A percentile compares a stretch with the other conserved stretches of the same genome.
Conservation (phyloP, 1,140 invertebrate genomes). For the Aphis gossypii region DNA sequence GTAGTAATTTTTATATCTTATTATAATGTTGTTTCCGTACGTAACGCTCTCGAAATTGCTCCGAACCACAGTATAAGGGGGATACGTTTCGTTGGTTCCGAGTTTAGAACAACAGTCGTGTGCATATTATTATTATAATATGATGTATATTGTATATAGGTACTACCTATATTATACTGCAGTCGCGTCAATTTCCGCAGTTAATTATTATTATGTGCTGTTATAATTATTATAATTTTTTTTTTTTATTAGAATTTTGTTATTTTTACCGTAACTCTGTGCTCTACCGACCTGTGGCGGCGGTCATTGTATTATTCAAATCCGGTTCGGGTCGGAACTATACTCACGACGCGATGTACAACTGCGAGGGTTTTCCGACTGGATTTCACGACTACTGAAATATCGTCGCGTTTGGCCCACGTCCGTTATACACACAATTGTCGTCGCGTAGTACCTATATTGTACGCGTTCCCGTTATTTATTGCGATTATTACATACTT, state of each 20-base stretch:
- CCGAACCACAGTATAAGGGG: not conserved
- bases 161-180: not conserved
- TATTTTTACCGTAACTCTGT: conserved; percentile 19
- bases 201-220: conserved; percentile 19
- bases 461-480: conserved; percentile 37
- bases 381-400: conserved; percentile 44
- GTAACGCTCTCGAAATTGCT: not conserved
- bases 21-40: not conserved
- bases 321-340: not conserved
- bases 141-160: not conserved
- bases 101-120: not conserved
- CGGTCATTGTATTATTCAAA: conserved; percentile 32
- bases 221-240: not conserved
- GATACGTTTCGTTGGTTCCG: conserved; percentile 18
- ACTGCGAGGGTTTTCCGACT: not conserved
- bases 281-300: conserved; percentile 21
- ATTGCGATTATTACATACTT: conserved; percentile 35
- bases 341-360: not conserved
- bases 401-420: conserved; percentile 5
- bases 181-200: not conserved
- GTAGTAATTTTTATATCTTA: not conserved
- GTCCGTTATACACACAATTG: not conserved
- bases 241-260: not conserved
- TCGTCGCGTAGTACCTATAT: not conserved
- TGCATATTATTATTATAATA: not conserved